phyloP scores from a whole-genome alignment of 2,888 invertebrate genomes.

The Metopia argyrocephala region DNA sequence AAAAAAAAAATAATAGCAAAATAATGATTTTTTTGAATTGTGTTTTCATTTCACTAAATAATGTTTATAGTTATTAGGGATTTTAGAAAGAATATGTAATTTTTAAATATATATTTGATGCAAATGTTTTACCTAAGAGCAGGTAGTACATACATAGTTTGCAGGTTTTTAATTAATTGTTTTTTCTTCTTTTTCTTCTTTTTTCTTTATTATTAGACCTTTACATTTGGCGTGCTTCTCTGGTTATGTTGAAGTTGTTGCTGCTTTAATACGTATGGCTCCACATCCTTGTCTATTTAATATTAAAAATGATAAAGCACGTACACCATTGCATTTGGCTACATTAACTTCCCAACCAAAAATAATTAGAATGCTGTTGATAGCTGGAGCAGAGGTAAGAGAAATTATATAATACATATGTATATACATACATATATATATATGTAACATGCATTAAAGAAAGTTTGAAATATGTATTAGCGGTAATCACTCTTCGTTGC shows the following conservation, averaged over 20 bases:
- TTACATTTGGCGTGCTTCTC: constrained; percentile 91
- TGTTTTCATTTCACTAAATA: constrained; percentile 2
- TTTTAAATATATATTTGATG: constrained; percentile 14
- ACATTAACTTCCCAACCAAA: constrained; percentile 87
- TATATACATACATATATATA: no score
- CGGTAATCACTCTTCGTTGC: no score
- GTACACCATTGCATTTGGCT: constrained; percentile 92
- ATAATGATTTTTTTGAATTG: constrained; percentile 29
- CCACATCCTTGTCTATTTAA: constrained; percentile 88
- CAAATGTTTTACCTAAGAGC: constrained; percentile 21
- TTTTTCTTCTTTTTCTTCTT: not conserved
- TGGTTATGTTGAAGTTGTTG: constrained; percentile 85
- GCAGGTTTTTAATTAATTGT: not conserved
- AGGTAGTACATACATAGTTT: constrained; percentile 51
- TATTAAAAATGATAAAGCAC: constrained; percentile 87
- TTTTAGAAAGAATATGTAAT: constrained; percentile 15
- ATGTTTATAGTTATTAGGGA: constrained; percentile 10
- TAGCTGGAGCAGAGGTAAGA: constrained; percentile 85
- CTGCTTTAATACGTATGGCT: constrained; percentile 86
- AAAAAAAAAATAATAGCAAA: not conserved
- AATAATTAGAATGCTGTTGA: constrained; percentile 87
- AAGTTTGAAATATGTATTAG: no score
- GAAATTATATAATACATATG: no score
- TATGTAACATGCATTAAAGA: no score
- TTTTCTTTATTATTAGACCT: constrained; percentile 71